These are phyloP conservation scores for Athene cunicularia DNA, from an alignment of 2,113 vertebrate species.

Conservation along the genomic window DNA sequence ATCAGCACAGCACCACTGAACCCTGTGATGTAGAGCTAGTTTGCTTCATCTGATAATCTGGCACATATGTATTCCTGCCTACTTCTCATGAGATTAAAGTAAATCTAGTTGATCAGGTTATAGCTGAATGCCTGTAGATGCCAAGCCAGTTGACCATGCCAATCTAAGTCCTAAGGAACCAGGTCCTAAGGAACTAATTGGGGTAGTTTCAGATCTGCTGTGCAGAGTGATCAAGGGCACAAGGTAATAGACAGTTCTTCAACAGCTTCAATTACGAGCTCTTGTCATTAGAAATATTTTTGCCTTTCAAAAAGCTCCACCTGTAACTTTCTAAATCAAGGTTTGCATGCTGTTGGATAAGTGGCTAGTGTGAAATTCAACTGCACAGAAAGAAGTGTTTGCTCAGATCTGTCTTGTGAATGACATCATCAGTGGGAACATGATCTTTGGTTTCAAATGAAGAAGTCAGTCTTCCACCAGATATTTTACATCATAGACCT, in stretches of 20 bases:
- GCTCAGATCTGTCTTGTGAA: background rate
- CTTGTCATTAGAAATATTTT: background rate
- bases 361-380: background rate
- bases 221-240: background rate
- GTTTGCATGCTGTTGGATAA: background rate
- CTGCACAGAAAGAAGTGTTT: background rate
- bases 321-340: background rate
- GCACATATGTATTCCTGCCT: background rate
- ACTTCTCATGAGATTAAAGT: conserved; percentile 8
- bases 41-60: background rate
- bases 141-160: background rate
- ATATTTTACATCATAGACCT: background rate
- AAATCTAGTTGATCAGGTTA: conserved; percentile 7
- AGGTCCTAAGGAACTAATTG: background rate
- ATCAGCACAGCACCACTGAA: background rate
- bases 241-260: background rate
- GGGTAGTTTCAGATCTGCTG: background rate
- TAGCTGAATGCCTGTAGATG: background rate
- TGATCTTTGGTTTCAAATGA: background rate
- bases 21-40: background rate
- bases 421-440: background rate
- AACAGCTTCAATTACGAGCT: fast-evolving
- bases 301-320: background rate
- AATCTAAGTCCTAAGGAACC: background rate
- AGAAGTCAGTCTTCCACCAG: background rate